Evolutionary conservation across 2,888 invertebrate genomes (phyloP).

Genomic region (Ophioninae sp.): DNA sequence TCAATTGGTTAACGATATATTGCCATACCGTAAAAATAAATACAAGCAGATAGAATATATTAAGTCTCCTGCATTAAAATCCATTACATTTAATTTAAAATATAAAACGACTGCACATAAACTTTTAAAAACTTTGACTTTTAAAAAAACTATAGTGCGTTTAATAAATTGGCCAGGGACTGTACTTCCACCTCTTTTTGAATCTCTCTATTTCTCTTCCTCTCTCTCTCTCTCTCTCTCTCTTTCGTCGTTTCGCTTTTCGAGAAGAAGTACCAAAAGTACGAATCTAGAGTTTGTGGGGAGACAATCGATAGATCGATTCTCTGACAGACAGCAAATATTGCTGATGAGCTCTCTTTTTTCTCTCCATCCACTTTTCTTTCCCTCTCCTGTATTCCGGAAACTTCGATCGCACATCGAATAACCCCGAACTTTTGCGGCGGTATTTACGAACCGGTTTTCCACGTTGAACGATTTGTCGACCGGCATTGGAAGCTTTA

Average conservation of each 20-base stretch:
- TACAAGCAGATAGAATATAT: no score
- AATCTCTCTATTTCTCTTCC: not conserved
- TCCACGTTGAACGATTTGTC: conserved; percentile 71
- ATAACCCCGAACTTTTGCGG: conserved; percentile 7
- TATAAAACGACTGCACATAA: no score
- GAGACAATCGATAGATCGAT: conserved; percentile 70
- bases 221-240: conserved; percentile 12
- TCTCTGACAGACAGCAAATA: conserved; percentile 75
- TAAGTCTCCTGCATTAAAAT: no score
- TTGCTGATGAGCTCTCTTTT: conserved; percentile 73
- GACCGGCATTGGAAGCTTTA: conserved; percentile 60
- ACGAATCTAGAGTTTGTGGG: conserved; percentile 21
- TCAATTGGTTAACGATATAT: no score
- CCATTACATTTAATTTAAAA: no score
- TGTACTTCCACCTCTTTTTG: conserved; percentile 40
- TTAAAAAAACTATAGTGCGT: no score
- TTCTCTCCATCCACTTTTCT: conserved; percentile 42
- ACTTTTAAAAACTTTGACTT: no score
- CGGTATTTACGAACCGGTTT: conserved; percentile 48
- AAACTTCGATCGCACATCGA: conserved; percentile 51
- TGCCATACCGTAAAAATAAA: no score
- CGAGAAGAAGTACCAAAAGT: conserved; percentile 51
- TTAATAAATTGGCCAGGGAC: no score
- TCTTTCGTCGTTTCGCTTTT: conserved; percentile 12
- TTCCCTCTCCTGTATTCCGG: not conserved